Conservation (phyloP, 2,113 vertebrate species). For the Sylvietta virens region DNA sequence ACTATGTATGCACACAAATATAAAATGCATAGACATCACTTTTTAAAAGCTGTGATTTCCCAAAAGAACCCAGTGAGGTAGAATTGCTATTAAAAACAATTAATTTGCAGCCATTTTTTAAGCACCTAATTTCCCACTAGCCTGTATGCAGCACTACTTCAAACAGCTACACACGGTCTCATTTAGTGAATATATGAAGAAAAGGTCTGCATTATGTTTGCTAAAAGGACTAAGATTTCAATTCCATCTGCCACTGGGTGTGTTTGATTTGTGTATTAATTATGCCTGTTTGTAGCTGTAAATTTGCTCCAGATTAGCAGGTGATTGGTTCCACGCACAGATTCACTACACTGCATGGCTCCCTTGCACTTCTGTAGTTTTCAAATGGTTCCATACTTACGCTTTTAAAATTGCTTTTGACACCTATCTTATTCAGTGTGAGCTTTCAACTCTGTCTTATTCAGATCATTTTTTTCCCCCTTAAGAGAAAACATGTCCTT, state of each 20-base stretch:
- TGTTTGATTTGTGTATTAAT: slow-evolving; percentile 61
- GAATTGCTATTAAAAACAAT: background rate
- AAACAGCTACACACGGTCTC: slow-evolving; percentile 46
- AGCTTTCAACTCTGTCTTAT: slow-evolving; percentile 7
- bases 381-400: background rate
- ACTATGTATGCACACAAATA: background rate
- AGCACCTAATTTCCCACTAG: slow-evolving; percentile 13
- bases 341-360: background rate
- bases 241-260: slow-evolving; percentile 34
- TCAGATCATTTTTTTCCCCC: background rate
- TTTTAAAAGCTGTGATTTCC: background rate
- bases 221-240: slow-evolving; percentile 29
- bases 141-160: slow-evolving; percentile 21
- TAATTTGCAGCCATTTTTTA: slow-evolving; percentile 18
- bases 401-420: slow-evolving; percentile 8
- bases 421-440: background rate
- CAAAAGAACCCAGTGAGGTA: background rate
- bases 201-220: slow-evolving; percentile 29
- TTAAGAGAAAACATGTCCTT: background rate
- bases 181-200: slow-evolving; percentile 36
- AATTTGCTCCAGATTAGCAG: slow-evolving; percentile 55
- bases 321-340: background rate
- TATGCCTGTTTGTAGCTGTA: slow-evolving; percentile 55
- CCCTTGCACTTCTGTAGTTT: background rate
- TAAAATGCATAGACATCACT: background rate